Evolutionary conservation across 37 sponge, comb jelly and placozoan species (phyloP), one percentile per base, ranked within the genome.

Genomic region (Halichondria panicea): DNA sequence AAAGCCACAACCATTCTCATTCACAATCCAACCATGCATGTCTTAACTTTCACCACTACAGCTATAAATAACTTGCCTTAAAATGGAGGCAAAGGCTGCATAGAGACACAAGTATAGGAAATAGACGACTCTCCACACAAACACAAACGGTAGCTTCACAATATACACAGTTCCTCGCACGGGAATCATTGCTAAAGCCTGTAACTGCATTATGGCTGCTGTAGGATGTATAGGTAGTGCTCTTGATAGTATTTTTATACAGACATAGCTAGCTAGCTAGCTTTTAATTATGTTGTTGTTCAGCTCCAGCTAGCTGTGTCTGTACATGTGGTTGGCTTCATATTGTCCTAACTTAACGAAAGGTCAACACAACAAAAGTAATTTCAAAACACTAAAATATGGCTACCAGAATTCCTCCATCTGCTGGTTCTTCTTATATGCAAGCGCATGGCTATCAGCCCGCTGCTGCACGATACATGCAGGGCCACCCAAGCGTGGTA

Each of bases 401-500:
- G 81, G 81, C 81, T 13, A 35, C 46, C 13, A 55, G 81, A 80
- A 41, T 36, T 41, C 76, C 76, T 37, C n/a, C 63, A 19, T 43
- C 50, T 18, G 64, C 54, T 43, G 34, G 42, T 12, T 43, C 68
- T 24, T 34, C 76, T n/a, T 80, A 80, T 50, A 69, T 70, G 35
- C 74, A 74, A 48, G n/a, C n/a, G n/a, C n/a, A n/a, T n/a, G 58
- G 57, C 42, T 69, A 56, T 37, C 81, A 37, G 21, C n/a, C 68
- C n/a, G n/a, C n/a, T 22, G 63, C 75, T 19, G 57, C 48, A 18
- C 84, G 76, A 35, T 84, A 84, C 52, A 63, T 71, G 55, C 62
- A 28, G 13, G 38, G 42, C 25, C 72, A 72, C 44, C 73, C 61
- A 34, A 48, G 63, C 27, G 38, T 81, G 65, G 72, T 81, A 74